Percentiles rank a stretch among this genome's conserved stretches.
phyloP scores from a whole-genome alignment of 2,888 invertebrate genomes.

The Lucinisca nassula region DNA sequence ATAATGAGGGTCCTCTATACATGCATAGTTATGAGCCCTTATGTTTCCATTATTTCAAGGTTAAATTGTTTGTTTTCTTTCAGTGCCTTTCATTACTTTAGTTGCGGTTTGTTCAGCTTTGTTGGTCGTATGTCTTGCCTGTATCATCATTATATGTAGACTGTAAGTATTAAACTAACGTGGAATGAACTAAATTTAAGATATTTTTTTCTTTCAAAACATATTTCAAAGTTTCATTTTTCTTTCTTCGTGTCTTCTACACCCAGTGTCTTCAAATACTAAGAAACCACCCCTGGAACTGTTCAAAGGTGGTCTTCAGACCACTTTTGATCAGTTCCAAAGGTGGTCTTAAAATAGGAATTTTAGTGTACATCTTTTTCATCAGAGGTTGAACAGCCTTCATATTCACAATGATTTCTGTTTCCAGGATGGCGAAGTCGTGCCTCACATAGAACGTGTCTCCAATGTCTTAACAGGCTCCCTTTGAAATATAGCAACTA shows the following conservation, averaged over 20 bases:
- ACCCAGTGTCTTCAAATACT: too few species aligned
- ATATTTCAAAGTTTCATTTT: not conserved
- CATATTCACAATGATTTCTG: too few species aligned
- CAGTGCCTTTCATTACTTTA: not conserved
- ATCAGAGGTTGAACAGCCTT: too few species aligned
- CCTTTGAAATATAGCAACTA: too few species aligned
- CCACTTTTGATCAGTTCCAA: too few species aligned
- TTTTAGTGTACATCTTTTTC: too few species aligned
- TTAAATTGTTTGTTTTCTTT: not conserved
- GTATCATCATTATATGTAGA: not conserved
- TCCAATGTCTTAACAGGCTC: too few species aligned
- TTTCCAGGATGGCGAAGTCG: too few species aligned
- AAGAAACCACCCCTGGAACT: too few species aligned
- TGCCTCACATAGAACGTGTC: not conserved
- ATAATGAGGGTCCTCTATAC: not conserved
- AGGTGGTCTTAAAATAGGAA: too few species aligned
- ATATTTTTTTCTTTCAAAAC: not conserved
- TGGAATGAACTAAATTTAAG: not conserved
- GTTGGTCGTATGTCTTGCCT: not conserved
- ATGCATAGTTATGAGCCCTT: not conserved
- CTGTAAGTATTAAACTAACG: not conserved
- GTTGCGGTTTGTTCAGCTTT: not conserved
- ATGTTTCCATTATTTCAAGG: not conserved
- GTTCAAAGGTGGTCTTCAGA: too few species aligned
- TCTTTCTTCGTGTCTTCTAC: not conserved